A percentile compares a stretch with the other conserved stretches of the same genome.
phyloP scores from a whole-genome alignment of 1,140 invertebrate species.

The Drosophila nigromelanica region DNA sequence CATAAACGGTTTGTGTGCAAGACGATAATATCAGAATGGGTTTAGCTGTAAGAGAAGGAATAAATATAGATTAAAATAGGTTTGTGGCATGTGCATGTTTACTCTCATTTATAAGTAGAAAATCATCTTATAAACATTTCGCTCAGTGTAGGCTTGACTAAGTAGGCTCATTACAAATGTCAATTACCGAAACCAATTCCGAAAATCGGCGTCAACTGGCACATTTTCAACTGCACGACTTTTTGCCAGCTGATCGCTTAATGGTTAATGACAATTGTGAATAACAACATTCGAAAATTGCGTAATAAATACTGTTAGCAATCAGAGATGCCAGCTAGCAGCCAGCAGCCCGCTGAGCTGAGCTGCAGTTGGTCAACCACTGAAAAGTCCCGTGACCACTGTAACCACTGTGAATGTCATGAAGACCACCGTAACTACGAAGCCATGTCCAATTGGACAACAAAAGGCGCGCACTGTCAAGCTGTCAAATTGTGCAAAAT shows the following conservation, averaged over 20 bases:
- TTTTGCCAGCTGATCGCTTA: slow-evolving; percentile 39
- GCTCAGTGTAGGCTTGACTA: slow-evolving; percentile 4
- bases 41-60: slow-evolving; percentile 14
- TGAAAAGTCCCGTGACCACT: neutral
- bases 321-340: slow-evolving; percentile 6
- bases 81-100: too few relatives aligned
- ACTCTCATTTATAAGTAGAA: too few relatives aligned
- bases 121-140: neutral
- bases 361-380: slow-evolving; percentile 14
- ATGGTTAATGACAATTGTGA: slow-evolving; percentile 46
- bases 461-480: slow-evolving; percentile 29
- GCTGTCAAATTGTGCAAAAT: slow-evolving; percentile 27
- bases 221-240: slow-evolving; percentile 37
- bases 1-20: neutral
- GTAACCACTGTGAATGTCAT: slow-evolving; percentile 7
- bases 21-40: slow-evolving; percentile 13
- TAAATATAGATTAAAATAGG: neutral
- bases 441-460: slow-evolving; percentile 36
- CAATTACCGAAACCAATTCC: slow-evolving; percentile 35
- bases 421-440: slow-evolving; percentile 21
- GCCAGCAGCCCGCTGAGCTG: slow-evolving; percentile 6
- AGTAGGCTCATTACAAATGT: slow-evolving; percentile 23
- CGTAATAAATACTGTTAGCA: slow-evolving; percentile 23
- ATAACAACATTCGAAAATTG: slow-evolving; percentile 21
- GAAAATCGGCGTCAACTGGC: slow-evolving; percentile 26